Percentiles rank a stretch among this genome's conserved stretches.
phyloP scores from a whole-genome alignment of 2,113 vertebrate genomes.

The Lophura nycthemera region DNA sequence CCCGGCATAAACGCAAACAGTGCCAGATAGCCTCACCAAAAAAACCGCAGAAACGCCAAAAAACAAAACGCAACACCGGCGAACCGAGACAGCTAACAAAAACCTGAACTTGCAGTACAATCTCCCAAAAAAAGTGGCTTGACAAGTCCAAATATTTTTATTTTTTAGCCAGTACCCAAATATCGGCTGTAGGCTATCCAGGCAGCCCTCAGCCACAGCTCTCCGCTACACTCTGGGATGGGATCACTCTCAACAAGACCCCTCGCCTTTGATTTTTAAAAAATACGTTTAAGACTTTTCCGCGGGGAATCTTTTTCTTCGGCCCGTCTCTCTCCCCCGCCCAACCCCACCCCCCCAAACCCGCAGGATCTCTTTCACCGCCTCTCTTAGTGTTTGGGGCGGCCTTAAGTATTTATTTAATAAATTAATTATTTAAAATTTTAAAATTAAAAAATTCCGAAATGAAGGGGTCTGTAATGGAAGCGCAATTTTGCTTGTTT shows the following conservation, averaged over 20 bases:
- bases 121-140: background rate
- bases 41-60: too few relatives aligned
- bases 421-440: too few relatives aligned
- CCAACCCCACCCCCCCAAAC: background rate
- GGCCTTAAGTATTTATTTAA: too few relatives aligned
- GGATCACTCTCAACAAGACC: background rate
- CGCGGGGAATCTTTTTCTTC: background rate
- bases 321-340: background rate
- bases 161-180: constrained; percentile 36
- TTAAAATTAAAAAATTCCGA: too few relatives aligned
- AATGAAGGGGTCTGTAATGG: too few relatives aligned
- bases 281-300: too few relatives aligned
- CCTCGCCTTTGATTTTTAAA: constrained; percentile 34
- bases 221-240: background rate
- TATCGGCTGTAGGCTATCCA: background rate
- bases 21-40: too few relatives aligned
- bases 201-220: background rate
- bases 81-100: constrained; percentile 26
- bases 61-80: too few relatives aligned
- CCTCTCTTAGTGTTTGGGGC: too few relatives aligned
- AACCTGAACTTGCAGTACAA: constrained; percentile 47
- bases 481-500: too few relatives aligned
- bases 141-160: constrained; percentile 34
- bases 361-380: too few relatives aligned
- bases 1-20: constrained; percentile 20